Percentiles rank a stretch among this genome's conserved stretches.
Evolutionary conservation across 2,888 invertebrate genomes (phyloP).

Genomic region (Philonicus albiceps): DNA sequence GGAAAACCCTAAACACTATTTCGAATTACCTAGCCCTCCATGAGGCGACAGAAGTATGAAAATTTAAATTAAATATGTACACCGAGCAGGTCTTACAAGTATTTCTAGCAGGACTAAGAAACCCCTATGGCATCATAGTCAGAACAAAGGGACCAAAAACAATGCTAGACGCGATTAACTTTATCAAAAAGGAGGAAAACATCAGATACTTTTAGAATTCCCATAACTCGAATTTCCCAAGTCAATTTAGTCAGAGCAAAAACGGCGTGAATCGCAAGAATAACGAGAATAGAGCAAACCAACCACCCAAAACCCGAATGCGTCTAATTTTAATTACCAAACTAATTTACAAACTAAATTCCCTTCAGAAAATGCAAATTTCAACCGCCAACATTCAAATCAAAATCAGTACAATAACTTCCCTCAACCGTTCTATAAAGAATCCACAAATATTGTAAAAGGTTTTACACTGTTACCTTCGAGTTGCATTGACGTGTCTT

Average conservation of each 20-base stretch:
- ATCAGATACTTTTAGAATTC: not conserved
- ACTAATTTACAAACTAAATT: not conserved
- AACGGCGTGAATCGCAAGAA: not conserved
- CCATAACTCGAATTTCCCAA: not conserved
- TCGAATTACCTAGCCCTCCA: not conserved
- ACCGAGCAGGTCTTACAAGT: not conserved
- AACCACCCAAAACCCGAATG: not conserved
- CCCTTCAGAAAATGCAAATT: not conserved
- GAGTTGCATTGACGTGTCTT: too few relatives aligned
- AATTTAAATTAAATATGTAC: not conserved
- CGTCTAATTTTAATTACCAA: not conserved
- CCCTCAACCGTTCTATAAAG: too few relatives aligned
- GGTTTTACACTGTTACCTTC: too few relatives aligned
- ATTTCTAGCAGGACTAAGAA: not conserved
- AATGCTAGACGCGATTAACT: not conserved
- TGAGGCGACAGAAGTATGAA: not conserved
- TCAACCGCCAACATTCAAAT: not conserved
- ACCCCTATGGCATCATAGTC: not conserved
- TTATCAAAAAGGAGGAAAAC: not conserved
- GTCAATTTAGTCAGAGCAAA: not conserved
- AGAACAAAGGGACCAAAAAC: not conserved
- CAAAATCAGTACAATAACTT: too few relatives aligned
- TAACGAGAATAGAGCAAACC: not conserved
- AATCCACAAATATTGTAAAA: too few relatives aligned
- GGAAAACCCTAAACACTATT: slow-evolving; percentile 5